Evolutionary conservation across 2,113 vertebrate species (phyloP), one percentile per base, ranked within the genome.

Genomic region (Leuciscus idus): DNA sequence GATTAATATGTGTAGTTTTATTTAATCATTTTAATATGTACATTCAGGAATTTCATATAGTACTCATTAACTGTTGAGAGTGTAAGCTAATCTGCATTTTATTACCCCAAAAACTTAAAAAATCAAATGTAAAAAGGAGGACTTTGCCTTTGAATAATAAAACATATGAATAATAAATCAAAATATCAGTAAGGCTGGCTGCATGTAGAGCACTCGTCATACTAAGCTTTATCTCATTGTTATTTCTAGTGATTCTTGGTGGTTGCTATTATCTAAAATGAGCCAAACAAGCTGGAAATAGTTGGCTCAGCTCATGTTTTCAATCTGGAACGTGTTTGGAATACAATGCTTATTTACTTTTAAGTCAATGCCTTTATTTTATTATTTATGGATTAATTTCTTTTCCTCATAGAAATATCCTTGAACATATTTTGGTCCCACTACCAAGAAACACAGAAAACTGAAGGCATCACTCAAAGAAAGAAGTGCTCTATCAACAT

Each of bases 401-500:
- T 19, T 33, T 57, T 23, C 8, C 10, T 6, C 50, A 1, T 48
- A 77, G 46, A 77, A 77, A 64, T 39, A 48, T 43, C 59, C 28
- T 7, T 59, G 21, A 78, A 33, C 55, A 13, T 81, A 33, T 82
- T 82, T 52, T 68, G 62, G 7, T 83, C 1, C 39, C 66, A 55
- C 21, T 36, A 30, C 23, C 17, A 21, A 55, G 48, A 70, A 11
- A 72, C 30, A 55, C 36, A 57, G 12, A 66, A 17, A 39, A 39
- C 81, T 70, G 48, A 72, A 36, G 30, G 66, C 48, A 55, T 72
- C 46, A 83, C 50, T 83, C 66, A 72, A 68, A 72, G 66, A 52
- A 26, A 68, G n/a, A 21, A 0, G 19, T 23, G 28, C 46, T 83
- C 46, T 57, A 66, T 83, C 81, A 82, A 50, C 15, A 68, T 50